A percentile compares a stretch with the other conserved stretches of the same genome.
Conservation (phyloP, 2,113 vertebrate genomes). For the Pollimyrus isidori region DNA sequence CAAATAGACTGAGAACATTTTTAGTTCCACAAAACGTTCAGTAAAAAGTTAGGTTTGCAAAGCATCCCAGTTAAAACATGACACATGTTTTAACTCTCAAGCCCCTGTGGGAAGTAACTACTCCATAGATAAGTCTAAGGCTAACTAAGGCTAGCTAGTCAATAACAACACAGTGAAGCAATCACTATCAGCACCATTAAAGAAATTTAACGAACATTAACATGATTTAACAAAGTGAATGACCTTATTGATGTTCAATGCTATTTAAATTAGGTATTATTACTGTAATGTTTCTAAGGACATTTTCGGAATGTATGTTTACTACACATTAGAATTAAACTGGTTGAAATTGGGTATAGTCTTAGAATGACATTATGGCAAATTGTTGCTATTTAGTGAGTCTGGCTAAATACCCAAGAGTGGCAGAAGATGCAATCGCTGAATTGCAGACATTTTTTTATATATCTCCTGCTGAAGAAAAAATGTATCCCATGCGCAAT, state of each 20-base stretch:
- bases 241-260: neutral
- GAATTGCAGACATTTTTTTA: slow-evolving; percentile 20
- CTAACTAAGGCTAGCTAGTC: neutral
- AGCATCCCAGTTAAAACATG: neutral
- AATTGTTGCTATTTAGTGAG: neutral
- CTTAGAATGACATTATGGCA: neutral
- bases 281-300: neutral
- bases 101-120: neutral
- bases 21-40: neutral
- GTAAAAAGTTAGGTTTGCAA: neutral
- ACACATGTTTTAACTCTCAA: neutral
- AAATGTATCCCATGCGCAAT: slow-evolving; percentile 5
- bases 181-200: neutral
- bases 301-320: neutral
- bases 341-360: neutral
- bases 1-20: neutral
- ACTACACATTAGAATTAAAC: slow-evolving; percentile 4
- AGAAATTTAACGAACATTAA: neutral
- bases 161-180: neutral
- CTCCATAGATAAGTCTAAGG: neutral
- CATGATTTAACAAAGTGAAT: neutral
- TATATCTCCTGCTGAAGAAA: slow-evolving; percentile 6
- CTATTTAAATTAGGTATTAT: neutral
- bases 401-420: slow-evolving; percentile 20
- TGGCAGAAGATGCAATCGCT: slow-evolving; percentile 19